Percentiles rank a stretch among this genome's conserved stretches.
These are phyloP conservation scores for Zaprionus vittiger DNA, from an alignment of 1,140 invertebrate species.

Conservation along the genomic window DNA sequence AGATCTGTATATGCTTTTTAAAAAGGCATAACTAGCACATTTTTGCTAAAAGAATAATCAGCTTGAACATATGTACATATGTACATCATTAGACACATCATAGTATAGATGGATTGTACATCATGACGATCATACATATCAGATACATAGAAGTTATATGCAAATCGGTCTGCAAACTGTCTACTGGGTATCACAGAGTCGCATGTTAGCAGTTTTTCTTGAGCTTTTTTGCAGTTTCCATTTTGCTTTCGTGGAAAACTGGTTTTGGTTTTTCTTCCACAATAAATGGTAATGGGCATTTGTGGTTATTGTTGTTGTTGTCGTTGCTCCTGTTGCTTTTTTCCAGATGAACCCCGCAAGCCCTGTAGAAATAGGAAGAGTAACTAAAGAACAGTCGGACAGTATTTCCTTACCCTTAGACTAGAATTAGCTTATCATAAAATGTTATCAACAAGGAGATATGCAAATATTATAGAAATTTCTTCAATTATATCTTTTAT, in stretches of 20 bases:
- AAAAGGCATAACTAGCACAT: not conserved
- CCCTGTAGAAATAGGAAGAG: not conserved
- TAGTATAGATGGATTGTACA: not conserved
- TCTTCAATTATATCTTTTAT: no score
- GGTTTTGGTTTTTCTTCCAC: slow-evolving; percentile 66
- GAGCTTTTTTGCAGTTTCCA: slow-evolving; percentile 32
- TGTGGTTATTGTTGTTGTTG: slow-evolving; percentile 6
- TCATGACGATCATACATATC: not conserved
- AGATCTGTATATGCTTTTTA: not conserved
- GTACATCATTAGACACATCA: no score
- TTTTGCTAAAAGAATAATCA: not conserved
- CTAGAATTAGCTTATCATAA: no score
- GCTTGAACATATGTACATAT: no score
- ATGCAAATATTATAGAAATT: no score
- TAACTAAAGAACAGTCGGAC: not conserved
- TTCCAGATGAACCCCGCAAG: slow-evolving; percentile 9
- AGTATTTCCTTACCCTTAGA: no score
- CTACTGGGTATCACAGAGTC: not conserved
- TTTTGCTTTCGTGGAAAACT: slow-evolving; percentile 64
- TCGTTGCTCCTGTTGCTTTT: slow-evolving; percentile 17
- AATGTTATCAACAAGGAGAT: no score
- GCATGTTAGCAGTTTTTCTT: not conserved
- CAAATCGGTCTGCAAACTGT: not conserved
- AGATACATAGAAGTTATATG: not conserved
- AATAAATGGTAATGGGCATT: slow-evolving; percentile 45